phyloP scores from a whole-genome alignment of 2,888 invertebrate species.

The Orchesellides sinensis region DNA sequence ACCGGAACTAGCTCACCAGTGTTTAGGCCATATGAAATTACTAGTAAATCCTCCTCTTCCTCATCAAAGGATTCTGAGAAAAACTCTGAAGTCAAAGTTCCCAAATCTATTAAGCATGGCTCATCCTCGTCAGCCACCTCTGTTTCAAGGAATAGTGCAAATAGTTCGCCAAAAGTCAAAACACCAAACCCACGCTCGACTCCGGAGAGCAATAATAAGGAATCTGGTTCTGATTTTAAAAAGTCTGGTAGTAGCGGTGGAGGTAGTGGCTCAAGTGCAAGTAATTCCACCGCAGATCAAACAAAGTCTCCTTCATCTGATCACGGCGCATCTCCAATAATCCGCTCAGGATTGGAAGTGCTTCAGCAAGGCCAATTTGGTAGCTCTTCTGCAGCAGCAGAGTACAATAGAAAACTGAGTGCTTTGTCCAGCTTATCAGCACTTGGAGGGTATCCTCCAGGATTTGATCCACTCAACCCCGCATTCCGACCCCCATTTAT shows the following conservation, averaged over 20 bases:
- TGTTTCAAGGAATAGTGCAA: constrained; percentile 37
- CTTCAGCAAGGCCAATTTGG: constrained; percentile 74
- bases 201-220: constrained; percentile 3
- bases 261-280: constrained; percentile 13
- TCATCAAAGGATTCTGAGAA: constrained; percentile 5
- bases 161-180: constrained; percentile 49
- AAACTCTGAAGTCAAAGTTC: neutral
- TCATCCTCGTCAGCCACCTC: constrained; percentile 19
- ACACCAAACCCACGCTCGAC: constrained; percentile 40
- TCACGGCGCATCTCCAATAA: constrained; percentile 80
- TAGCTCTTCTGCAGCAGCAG: constrained; percentile 37
- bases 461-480: constrained; percentile 82
- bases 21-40: constrained; percentile 62
- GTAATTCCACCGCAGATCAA: neutral
- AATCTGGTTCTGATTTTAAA: constrained; percentile 6
- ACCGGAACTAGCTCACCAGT: constrained; percentile 41
- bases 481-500: constrained; percentile 89
- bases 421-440: constrained; percentile 78
- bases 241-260: neutral
- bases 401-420: constrained; percentile 75
- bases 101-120: too few relatives aligned
- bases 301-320: constrained; percentile 75
- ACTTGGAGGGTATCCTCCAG: constrained; percentile 70
- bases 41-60: neutral
- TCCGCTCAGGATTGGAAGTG: constrained; percentile 78